Evolutionary conservation across 1,140 invertebrate genomes (phyloP).

Genomic region (Pantala flavescens): DNA sequence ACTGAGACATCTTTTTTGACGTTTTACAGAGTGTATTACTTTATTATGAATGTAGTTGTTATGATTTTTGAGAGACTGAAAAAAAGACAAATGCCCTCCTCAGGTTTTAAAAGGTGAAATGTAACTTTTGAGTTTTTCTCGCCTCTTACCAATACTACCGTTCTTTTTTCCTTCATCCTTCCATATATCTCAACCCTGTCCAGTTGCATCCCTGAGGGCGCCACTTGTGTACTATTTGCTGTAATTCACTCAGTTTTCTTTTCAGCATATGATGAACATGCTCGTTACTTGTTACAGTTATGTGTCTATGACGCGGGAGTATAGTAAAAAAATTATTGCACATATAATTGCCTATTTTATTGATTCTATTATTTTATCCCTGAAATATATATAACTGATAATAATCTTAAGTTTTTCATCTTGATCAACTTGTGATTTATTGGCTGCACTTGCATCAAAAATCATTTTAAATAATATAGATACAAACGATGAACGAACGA

Average conservation of each 20-base stretch:
- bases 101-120: neutral
- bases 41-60: neutral
- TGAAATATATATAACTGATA: neutral
- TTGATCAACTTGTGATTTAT: neutral
- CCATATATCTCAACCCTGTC: neutral
- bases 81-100: neutral
- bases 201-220: neutral
- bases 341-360: neutral
- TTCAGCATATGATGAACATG: neutral
- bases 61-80: neutral
- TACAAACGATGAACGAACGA: too few relatives aligned
- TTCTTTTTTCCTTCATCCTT: neutral
- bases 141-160: neutral
- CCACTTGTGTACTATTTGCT: neutral
- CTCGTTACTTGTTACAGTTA: conserved; percentile 6
- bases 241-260: conserved; percentile 7
- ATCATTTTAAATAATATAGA: too few relatives aligned
- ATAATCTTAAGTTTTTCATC: neutral
- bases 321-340: neutral
- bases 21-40: neutral
- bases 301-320: neutral
- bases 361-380: neutral
- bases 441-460: neutral
- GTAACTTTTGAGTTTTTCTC: neutral
- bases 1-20: conserved; percentile 6